Percentiles rank a stretch among this genome's conserved stretches.
Conservation (phyloP, 1,140 invertebrate species). For the Eupristina koningsbergeri region DNA sequence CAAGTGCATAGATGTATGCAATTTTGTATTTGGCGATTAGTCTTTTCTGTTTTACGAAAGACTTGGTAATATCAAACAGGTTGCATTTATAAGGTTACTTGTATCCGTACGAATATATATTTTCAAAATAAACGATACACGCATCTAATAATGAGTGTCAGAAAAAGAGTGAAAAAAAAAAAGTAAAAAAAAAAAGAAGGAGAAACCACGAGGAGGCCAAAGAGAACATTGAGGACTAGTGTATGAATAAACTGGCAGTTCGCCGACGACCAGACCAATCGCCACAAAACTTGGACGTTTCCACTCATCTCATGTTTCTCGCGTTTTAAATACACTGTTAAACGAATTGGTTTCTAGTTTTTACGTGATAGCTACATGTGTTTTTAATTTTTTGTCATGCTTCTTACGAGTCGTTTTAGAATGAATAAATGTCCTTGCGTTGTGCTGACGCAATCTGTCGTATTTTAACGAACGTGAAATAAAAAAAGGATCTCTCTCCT, state of each 20-base stretch:
- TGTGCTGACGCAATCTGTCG: neutral
- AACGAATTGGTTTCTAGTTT: slow-evolving; percentile 55
- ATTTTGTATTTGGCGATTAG: too few species aligned
- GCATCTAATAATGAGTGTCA: neutral
- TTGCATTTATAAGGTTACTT: neutral
- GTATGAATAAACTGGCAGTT: slow-evolving; percentile 38
- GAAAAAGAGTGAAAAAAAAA: neutral
- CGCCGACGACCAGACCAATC: too few species aligned
- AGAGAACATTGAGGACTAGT: neutral
- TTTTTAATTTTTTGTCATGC: neutral
- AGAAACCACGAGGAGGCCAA: neutral
- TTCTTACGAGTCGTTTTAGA: neutral
- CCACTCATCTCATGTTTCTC: slow-evolving; percentile 54
- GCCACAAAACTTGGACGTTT: slow-evolving; percentile 61
- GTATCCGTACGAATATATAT: neutral
- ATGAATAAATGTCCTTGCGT: neutral
- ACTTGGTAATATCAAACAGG: neutral
- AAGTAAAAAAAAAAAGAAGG: neutral
- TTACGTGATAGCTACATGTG: slow-evolving; percentile 11
- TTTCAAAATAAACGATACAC: neutral
- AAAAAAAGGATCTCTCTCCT: neutral
- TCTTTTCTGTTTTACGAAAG: neutral
- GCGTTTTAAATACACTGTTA: slow-evolving; percentile 64
- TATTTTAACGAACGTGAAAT: neutral
- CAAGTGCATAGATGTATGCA: too few species aligned